Evolutionary conservation across 2,888 invertebrate species (phyloP), one percentile per base, ranked within the genome.

Genomic region (Ectemnius cavifrons): DNA sequence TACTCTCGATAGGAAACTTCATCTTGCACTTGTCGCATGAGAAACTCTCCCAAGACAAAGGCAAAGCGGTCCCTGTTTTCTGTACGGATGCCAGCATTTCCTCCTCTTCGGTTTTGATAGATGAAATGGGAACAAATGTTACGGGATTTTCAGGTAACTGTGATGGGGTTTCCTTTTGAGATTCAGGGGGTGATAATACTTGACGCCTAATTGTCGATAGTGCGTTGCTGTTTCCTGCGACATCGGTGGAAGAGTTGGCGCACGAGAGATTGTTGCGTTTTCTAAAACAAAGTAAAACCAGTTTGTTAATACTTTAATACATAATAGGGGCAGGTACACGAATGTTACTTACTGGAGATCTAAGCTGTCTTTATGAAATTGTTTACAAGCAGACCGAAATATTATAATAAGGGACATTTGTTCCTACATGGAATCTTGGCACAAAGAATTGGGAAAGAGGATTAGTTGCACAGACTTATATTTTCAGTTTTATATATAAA

Each of bases 21-120:
- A 87, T 67, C 1, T 70, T 71, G 63, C 90, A 90, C 49, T 84
- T 86, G 11, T 83, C 68, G 63, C 90, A 90, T 0, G 56, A 23
- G 64, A 72, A 76, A 57, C 66, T 79, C 3, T 73, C 71, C 14
- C 78, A 52, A 11, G 37, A 46, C 16, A 70, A 47, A 58, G 8
- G 2, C 60, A 56, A n/a, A 57, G 27, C 45, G 20, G 27, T 11
- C 49, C 2, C 16, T 49, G 20, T 57, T 47, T 11, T 75, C 27
- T 23, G 67, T 14, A 8, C 52, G 14, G n/a, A 47, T 11, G 16
- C 57, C 23, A 60, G 67, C 2, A 47, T 57, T 11, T 75, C 67
- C 28, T 18, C 18, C 2, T 57, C 57, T 45, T 80, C 67, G 8
- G 73, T 11, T n/a, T 79, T 82, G 3, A 80, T 46, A 1, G 75